Evolutionary conservation across 2,113 vertebrate species (phyloP).

Genomic region (Aspidoscelis tigris): DNA sequence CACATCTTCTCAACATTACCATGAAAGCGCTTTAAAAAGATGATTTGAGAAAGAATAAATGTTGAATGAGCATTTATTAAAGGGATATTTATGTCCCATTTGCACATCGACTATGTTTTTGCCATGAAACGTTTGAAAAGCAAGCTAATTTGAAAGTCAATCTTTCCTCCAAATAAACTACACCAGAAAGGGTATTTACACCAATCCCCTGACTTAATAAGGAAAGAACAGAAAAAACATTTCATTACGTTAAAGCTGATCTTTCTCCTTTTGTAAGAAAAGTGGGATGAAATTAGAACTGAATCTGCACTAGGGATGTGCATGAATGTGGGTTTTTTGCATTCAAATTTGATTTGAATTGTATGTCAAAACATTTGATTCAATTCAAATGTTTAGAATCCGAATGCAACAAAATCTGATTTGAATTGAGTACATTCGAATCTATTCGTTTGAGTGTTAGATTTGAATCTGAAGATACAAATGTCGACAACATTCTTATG

Average conservation of each 20-base stretch:
- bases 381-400: too few species aligned
- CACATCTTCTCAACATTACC: constrained; percentile 98
- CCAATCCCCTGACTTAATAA: constrained; percentile 65
- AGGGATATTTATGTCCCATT: constrained; percentile 81
- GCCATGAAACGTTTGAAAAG: constrained; percentile 71
- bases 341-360: too few species aligned
- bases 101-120: constrained; percentile 80
- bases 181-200: constrained; percentile 71
- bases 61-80: constrained; percentile 86
- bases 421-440: too few species aligned
- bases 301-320: too few species aligned
- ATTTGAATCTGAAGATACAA: too few species aligned
- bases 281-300: constrained; percentile 51
- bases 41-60: constrained; percentile 90
- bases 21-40: constrained; percentile 94
- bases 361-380: too few species aligned
- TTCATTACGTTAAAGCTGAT: constrained; percentile 67
- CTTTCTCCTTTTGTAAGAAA: constrained; percentile 47
- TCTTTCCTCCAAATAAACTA: constrained; percentile 71
- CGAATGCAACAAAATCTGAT: too few species aligned
- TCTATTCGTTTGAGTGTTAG: too few species aligned
- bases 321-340: too few species aligned
- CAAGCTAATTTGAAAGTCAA: constrained; percentile 79
- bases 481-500: too few species aligned
- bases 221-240: constrained; percentile 37